These are phyloP conservation scores for Epirrhoe tristata DNA, from an alignment of 2,888 invertebrate genomes.

Conservation along the genomic window DNA sequence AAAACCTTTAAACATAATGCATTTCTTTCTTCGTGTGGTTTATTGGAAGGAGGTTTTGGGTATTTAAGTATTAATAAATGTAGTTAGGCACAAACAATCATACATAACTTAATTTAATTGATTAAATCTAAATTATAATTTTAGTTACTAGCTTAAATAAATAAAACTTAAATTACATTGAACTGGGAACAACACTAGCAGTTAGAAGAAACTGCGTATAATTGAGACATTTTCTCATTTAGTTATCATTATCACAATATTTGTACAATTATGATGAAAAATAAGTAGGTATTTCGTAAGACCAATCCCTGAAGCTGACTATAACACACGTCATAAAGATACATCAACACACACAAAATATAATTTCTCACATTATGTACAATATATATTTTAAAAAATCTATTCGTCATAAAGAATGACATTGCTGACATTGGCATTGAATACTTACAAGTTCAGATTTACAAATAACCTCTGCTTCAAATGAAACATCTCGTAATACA, in stretches of 20 bases:
- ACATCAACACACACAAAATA: not conserved
- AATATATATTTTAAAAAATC: not conserved
- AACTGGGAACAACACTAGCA: conserved; percentile 7
- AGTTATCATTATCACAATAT: conserved; percentile 23
- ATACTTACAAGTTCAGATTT: too few relatives aligned
- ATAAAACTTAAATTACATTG: conserved; percentile 55
- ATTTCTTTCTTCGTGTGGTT: too few relatives aligned
- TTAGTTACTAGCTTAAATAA: conserved; percentile 61
- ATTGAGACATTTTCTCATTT: not conserved
- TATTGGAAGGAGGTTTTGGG: too few relatives aligned
- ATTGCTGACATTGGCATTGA: not conserved
- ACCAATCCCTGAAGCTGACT: not conserved
- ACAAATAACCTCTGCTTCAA: too few relatives aligned
- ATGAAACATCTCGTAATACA: too few relatives aligned
- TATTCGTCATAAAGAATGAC: not conserved
- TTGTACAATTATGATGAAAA: conserved; percentile 7
- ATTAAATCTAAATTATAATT: conserved; percentile 22
- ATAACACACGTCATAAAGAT: not conserved
- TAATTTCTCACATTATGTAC: not conserved
- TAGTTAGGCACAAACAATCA: not conserved
- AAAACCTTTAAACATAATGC: too few relatives aligned
- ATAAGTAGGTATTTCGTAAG: conserved; percentile 24
- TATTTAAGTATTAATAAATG: too few relatives aligned
- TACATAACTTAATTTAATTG: conserved; percentile 9
- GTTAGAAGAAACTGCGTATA: not conserved